Evolutionary conservation across 2,888 invertebrate genomes (phyloP).

Genomic region (Pollenia angustigena): DNA sequence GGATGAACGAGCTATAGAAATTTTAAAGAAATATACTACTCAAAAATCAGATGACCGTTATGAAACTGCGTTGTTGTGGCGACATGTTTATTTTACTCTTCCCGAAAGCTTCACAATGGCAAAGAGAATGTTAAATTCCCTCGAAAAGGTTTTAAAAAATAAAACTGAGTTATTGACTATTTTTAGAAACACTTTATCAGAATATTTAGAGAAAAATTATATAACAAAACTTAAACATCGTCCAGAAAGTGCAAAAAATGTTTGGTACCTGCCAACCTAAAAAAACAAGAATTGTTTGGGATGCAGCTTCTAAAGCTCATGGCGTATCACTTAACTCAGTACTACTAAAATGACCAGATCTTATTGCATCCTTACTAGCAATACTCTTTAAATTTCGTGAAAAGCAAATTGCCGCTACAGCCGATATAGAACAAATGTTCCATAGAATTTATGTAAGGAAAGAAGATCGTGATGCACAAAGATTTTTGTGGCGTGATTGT

Average conservation of each 20-base stretch:
- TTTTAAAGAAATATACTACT: too few species aligned
- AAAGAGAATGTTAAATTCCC: too few species aligned
- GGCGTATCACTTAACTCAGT: neutral
- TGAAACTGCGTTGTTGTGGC: conserved; percentile 37
- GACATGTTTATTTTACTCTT: neutral
- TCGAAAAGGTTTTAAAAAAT: too few species aligned
- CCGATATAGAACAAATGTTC: neutral
- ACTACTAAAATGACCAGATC: neutral
- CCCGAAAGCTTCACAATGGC: conserved; percentile 43
- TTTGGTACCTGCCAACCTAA: neutral
- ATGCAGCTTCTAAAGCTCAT: neutral
- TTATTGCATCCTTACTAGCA: neutral
- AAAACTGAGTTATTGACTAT: too few species aligned
- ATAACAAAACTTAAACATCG: too few species aligned
- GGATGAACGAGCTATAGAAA: too few species aligned
- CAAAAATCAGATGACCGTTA: conserved; percentile 20
- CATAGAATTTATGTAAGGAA: neutral
- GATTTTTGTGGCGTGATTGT: neutral
- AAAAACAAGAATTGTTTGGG: neutral
- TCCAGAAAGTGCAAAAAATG: too few species aligned
- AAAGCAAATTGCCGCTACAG: neutral
- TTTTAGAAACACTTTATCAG: too few species aligned
- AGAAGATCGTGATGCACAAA: neutral
- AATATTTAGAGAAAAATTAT: neutral
- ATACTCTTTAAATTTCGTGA: too few species aligned